phyloP scores from a whole-genome alignment of 2,797 vertebrate species.

The Dryobates pubescens region DNA sequence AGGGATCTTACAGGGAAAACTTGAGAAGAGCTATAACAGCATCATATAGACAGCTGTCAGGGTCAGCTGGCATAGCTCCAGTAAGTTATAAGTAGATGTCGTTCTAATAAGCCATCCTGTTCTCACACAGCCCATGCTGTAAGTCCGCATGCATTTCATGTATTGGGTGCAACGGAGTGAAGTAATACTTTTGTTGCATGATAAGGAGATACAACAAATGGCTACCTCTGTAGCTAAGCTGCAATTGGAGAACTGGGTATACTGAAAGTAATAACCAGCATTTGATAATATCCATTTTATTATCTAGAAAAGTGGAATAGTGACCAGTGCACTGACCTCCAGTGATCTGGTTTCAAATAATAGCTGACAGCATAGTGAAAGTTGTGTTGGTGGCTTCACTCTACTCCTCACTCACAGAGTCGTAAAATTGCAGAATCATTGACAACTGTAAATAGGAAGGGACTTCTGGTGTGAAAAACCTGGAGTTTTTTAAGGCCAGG shows the following conservation, averaged over 20 bases:
- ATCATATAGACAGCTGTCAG: slow-evolving; percentile 22
- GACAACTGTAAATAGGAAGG: not conserved
- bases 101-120: not conserved
- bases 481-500: no score
- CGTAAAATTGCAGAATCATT: not conserved
- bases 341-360: slow-evolving; percentile 9
- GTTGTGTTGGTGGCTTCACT: not conserved
- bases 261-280: not conserved
- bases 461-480: not conserved
- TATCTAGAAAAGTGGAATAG: not conserved
- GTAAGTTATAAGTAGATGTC: not conserved
- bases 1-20: slow-evolving; percentile 1
- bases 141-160: not conserved
- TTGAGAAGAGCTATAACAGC: slow-evolving; percentile 48
- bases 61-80: slow-evolving; percentile 24
- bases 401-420: not conserved
- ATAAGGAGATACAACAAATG: not conserved
- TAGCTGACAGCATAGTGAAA: not conserved
- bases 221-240: not conserved
- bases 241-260: not conserved
- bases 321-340: not conserved
- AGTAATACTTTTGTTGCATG: not conserved
- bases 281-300: not conserved
- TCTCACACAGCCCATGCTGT: not conserved
- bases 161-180: not conserved